Percentiles rank a stretch among this genome's conserved stretches.
Conservation (phyloP, 2,113 vertebrate species). For the Phalacrocorax carbo region DNA sequence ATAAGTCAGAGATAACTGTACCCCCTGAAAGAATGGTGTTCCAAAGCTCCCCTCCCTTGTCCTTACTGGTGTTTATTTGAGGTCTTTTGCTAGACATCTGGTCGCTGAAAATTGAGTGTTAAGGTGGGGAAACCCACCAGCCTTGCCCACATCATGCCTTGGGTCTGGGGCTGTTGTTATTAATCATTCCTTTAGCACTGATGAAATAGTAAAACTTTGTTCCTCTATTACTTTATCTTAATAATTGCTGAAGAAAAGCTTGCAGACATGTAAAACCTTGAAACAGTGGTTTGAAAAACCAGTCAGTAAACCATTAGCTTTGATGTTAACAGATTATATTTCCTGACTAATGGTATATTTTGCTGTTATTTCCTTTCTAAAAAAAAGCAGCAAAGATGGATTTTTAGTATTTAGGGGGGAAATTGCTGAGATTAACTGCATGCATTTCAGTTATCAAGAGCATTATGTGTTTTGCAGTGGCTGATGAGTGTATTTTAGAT, state of each 20-base stretch:
- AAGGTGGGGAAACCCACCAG: not conserved
- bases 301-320: conserved; percentile 16
- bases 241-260: conserved; percentile 44
- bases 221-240: conserved; percentile 36
- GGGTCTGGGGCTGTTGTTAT: not conserved
- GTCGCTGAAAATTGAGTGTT: not conserved
- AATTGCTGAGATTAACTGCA: conserved; percentile 24
- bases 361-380: conserved; percentile 4
- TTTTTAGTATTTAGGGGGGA: conserved; percentile 27
- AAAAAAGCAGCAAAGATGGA: conserved; percentile 24
- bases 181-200: not conserved
- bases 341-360: not conserved
- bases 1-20: not conserved
- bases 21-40: not conserved
- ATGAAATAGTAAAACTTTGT: not conserved
- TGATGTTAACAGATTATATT: conserved; percentile 29
- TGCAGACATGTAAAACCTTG: conserved; percentile 29
- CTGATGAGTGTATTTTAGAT: conserved; percentile 59
- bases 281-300: not conserved
- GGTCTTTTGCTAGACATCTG: not conserved
- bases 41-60: not conserved
- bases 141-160: not conserved
- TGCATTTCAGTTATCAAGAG: conserved; percentile 52
- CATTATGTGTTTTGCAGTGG: conserved; percentile 56
- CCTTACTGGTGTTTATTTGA: not conserved